Base-by-base conservation (phyloP, 1,140 invertebrate genomes). In the Procambarus virginalis region DNA sequence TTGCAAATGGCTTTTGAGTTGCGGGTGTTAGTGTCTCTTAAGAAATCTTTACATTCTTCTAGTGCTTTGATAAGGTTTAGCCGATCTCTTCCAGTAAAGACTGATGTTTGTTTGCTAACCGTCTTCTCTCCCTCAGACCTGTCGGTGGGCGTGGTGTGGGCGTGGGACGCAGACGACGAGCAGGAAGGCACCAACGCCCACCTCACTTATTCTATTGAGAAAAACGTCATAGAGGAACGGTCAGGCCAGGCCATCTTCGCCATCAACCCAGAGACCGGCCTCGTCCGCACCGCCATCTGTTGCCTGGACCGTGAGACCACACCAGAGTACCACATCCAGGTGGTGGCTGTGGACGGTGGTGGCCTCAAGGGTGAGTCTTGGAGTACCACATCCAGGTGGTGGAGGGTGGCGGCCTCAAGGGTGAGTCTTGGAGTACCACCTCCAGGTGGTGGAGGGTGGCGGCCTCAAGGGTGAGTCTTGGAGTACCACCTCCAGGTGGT, bases 81-180 rank as follows among this genome's bases (percentile, higher is more conserved):
- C 34, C 34, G 34, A 34, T 34, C 34, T 1, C 34, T 34, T 34
- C 34, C 34, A 34, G 34, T 34, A 34, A 34, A 34, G 34, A 34
- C 34, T 34, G 34, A 34, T 34, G 34, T 34, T 34, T 64, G 60
- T 64, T 14, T 64, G 4, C 4, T 64, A 64, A 14, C 60, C 17
- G 4, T 64, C 60, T 20, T 17, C 60, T 64, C 60, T 64, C 8
- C 79, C 22, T 17, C 79, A 81, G 79, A 81, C 48, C 79, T 81
- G 17, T 81, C 79, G 51, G 79, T 60, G 79, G 79, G 79, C n/a
- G 79, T 81, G 79, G 79, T 81, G 79, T 60, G 51, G 79, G 79
- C 79, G 51, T 81, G 79, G 79, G 79, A 81, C 60, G 79, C 79
- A 6, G 79, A 81, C 79, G 79, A 81, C 79, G 51, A 81, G 51